Conservation (phyloP, 2,888 invertebrate species). For the Ceraclea dissimilis region DNA sequence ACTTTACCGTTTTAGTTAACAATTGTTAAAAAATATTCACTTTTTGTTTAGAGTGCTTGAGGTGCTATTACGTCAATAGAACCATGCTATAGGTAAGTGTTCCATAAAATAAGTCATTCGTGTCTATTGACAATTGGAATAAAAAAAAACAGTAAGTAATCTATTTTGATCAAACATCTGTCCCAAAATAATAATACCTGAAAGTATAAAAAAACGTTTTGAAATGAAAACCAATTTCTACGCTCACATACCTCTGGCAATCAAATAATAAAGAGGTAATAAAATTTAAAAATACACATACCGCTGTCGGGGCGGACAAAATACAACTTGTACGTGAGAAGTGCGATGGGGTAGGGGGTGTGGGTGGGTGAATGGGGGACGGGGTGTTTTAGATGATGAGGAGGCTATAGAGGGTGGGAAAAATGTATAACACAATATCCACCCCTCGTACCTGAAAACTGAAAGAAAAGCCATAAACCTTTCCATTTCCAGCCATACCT, state of each 20-base stretch:
- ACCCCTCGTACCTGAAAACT: conserved; percentile 32
- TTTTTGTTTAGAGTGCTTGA: no score
- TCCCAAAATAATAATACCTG: neutral
- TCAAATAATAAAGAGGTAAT: conserved; percentile 4
- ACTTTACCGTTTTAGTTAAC: no score
- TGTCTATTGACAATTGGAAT: no score
- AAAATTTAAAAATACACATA: conserved; percentile 16
- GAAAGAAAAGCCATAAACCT: conserved; percentile 54
- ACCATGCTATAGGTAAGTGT: no score
- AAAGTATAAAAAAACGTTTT: neutral
- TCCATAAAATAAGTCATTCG: no score
- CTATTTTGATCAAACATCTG: neutral
- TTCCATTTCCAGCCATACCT: conserved; percentile 32
- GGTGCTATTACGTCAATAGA: no score
- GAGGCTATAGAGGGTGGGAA: conserved; percentile 14
- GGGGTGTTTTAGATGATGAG: neutral
- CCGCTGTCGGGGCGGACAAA: conserved; percentile 26
- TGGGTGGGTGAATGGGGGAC: neutral
- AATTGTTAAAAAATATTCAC: no score
- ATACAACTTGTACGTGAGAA: conserved; percentile 49
- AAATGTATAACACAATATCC: conserved; percentile 25
- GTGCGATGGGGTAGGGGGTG: neutral
- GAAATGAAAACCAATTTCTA: conserved; percentile 2
- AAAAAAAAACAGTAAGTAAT: no score
- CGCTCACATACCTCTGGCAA: neutral